Evolutionary conservation across 2,113 vertebrate genomes (phyloP), one percentile per base, ranked within the genome.

Genomic region (Chlorodrepanis virens): DNA sequence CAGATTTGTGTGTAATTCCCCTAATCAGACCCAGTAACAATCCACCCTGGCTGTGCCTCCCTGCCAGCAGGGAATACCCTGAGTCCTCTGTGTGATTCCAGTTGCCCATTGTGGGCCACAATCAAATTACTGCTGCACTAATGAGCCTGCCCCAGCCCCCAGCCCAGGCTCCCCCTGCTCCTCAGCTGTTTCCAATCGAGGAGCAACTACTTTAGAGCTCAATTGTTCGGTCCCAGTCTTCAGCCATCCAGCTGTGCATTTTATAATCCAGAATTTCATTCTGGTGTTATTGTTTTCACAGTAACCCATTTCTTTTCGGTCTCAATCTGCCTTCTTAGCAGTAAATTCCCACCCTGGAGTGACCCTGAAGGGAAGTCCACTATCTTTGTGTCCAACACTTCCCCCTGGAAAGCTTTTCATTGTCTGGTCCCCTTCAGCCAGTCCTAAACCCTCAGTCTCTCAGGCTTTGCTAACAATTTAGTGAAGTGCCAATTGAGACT

Each of bases 171-270:
- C 53, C 82, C 31, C 27, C 82, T 90, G 94, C 93, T 95, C 90
- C 60, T 93, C 93, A 93, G 83, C 94, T 97, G 94, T 44, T 94
- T 70, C 83, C 64, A 94, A 27, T 64, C 28, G 47, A 95, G 42
- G 72, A 93, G 81, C 90, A 92, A 89, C 72, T 45, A 85, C 45
- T 92, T 93, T 74, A 93, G 16, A 83, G 93, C 91, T 94, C 93
- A 42, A 25, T 92, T 89, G 94, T 93, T 91, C 11, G 8, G 22
- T 89, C 61, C 72, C n/a, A 63, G 42, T 54, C 80, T 83, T 79
- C 95, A 83, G 9, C 86, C 60, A 87, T 13, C 94, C 96, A 95
- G 94, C 93, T 96, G 93, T 89, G 95, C 86, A 23, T 81, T 92
- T 96, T 63, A 90, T 63, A 81, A 92, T 59, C 64, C 68, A 86